Conservation (phyloP, 1,140 invertebrate genomes). For the Scaptomyza graminum region DNA sequence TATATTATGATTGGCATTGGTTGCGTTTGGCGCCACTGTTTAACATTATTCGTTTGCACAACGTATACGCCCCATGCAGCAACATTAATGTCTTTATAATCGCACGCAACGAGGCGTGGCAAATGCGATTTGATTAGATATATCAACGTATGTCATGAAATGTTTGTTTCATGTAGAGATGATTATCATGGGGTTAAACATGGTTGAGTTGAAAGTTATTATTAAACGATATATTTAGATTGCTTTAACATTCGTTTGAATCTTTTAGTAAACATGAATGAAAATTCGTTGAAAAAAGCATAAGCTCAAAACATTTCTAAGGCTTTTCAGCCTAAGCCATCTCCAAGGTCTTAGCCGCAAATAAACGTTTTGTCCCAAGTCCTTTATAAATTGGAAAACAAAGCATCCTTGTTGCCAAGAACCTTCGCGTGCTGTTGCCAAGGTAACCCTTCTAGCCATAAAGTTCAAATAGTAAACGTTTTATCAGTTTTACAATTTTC, state of each 20-base stretch:
- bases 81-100: constrained; percentile 50
- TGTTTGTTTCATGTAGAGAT: not conserved
- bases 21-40: not conserved
- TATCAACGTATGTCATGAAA: constrained; percentile 48
- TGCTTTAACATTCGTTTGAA: no score
- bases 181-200: no score
- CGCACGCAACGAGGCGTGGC: constrained; percentile 59
- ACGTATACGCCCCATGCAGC: constrained; percentile 49
- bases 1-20: not conserved
- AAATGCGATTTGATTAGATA: constrained; percentile 38
- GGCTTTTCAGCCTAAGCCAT: no score
- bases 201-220: no score
- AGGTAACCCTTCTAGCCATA: not conserved
- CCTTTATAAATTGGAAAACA: not conserved
- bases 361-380: not conserved
- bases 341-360: no score
- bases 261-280: no score
- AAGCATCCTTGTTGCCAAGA: constrained; percentile 1
- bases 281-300: no score
- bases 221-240: no score
- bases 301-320: no score
- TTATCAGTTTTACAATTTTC: not conserved
- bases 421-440: not conserved
- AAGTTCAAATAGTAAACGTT: not conserved
- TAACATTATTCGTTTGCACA: constrained; percentile 37